A percentile compares a stretch with the other conserved stretches of the same genome.
Conservation (phyloP, 1,140 invertebrate genomes). For the Bombus impatiens region DNA sequence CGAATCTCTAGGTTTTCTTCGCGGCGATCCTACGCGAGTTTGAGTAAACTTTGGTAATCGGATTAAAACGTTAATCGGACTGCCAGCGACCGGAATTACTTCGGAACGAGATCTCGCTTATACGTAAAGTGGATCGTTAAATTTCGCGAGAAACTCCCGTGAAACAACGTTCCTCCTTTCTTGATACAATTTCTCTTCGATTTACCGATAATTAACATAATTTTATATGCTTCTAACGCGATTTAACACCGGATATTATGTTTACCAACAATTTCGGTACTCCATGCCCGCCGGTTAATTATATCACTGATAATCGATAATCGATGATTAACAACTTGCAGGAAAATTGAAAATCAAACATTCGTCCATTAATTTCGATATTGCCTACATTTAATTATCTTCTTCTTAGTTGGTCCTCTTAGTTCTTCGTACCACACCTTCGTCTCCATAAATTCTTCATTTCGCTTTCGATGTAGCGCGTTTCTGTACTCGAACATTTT, state of each 20-base stretch:
- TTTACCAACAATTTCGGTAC: conserved; percentile 47
- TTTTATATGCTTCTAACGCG: conserved; percentile 3
- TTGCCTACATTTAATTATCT: no score
- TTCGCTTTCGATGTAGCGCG: neutral
- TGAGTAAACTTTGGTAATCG: conserved; percentile 53
- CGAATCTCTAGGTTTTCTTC: conserved; percentile 51
- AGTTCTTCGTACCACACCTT: accelerated
- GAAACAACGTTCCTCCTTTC: conserved; percentile 17
- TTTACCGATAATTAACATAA: conserved; percentile 31
- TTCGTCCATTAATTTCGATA: neutral
- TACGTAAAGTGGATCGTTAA: conserved; percentile 51
- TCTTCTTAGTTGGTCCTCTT: no score
- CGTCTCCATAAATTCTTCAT: neutral
- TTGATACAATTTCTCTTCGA: neutral
- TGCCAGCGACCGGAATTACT: conserved; percentile 43
- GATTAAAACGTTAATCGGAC: conserved; percentile 58
- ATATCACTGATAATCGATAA: conserved; percentile 61
- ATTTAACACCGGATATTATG: conserved; percentile 40
- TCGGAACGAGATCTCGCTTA: conserved; percentile 30
- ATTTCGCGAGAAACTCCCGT: conserved; percentile 14
- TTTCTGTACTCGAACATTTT: neutral
- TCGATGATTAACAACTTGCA: conserved; percentile 35
- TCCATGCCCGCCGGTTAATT: conserved; percentile 49
- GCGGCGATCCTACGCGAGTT: conserved; percentile 46
- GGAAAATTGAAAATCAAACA: conserved; percentile 43